Percentiles rank a stretch among this genome's conserved stretches.
Evolutionary conservation across 2,797 vertebrate species (phyloP).

Genomic region (Erpetoichthys calabaricus): DNA sequence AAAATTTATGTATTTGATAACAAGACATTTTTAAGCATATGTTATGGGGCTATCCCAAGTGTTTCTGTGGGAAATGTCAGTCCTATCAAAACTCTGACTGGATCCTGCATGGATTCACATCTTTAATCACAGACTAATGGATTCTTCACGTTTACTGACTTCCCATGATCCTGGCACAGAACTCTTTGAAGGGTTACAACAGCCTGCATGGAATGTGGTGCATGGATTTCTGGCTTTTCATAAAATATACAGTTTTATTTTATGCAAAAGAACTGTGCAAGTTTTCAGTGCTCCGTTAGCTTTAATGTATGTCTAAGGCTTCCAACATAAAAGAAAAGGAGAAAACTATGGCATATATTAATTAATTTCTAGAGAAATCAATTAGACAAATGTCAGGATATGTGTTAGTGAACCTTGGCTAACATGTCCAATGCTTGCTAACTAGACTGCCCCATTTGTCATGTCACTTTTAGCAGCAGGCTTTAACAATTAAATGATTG

Average conservation of each 20-base stretch:
- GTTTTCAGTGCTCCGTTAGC: slow-evolving; percentile 9
- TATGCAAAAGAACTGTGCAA: too few species aligned
- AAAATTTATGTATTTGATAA: slow-evolving; percentile 29
- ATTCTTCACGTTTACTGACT: slow-evolving; percentile 22
- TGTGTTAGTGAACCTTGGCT: too few species aligned
- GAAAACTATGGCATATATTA: slow-evolving; percentile 11
- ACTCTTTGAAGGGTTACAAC: neutral
- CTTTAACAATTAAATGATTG: too few species aligned
- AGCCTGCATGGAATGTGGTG: neutral
- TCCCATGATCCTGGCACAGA: slow-evolving; percentile 23
- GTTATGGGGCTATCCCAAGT: neutral
- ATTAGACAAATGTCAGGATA: too few species aligned
- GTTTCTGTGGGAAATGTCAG: neutral
- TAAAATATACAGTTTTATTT: too few species aligned
- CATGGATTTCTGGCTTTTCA: neutral
- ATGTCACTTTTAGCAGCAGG: too few species aligned
- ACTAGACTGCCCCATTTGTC: too few species aligned
- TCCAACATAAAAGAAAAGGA: slow-evolving; percentile 19
- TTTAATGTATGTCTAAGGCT: slow-evolving; percentile 17
- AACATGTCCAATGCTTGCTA: too few species aligned
- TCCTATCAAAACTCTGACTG: slow-evolving; percentile 3
- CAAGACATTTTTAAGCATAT: slow-evolving; percentile 42
- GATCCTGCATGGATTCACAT: slow-evolving; percentile 21
- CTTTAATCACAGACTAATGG: slow-evolving; percentile 30
- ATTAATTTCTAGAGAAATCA: too few species aligned